Evolutionary conservation across 2,888 invertebrate genomes (phyloP).

Genomic region (Drosophila conformis): DNA sequence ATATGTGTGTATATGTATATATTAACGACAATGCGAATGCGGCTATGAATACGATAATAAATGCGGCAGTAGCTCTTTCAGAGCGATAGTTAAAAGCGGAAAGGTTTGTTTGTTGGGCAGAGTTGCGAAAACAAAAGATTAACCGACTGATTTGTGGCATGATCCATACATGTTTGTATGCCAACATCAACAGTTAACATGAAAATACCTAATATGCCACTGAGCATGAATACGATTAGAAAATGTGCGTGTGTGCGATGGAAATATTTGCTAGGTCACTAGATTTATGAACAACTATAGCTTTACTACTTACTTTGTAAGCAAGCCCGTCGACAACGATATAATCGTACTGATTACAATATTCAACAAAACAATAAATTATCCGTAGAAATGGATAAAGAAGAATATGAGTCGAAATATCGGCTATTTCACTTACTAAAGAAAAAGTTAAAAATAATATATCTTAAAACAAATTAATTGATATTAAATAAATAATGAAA

Average conservation of each 20-base stretch:
- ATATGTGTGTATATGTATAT: background rate
- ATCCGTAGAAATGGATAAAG: background rate
- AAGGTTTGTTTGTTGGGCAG: conserved; percentile 16
- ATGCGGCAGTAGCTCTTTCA: background rate
- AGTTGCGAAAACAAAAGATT: conserved; percentile 36
- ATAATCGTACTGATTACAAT: background rate
- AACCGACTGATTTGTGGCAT: conserved; percentile 9
- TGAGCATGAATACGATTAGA: background rate
- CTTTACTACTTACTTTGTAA: no score
- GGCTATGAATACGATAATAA: conserved; percentile 31
- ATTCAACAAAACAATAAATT: no score
- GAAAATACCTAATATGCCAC: conserved; percentile 1
- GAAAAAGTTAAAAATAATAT: background rate
- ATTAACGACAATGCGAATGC: conserved; percentile 17
- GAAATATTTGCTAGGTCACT: background rate
- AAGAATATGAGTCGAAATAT: background rate
- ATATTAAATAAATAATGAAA: background rate
- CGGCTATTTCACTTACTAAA: no score
- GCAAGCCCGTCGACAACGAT: background rate
- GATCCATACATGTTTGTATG: background rate
- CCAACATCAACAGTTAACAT: background rate
- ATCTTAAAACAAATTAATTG: background rate
- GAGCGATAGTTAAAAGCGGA: conserved; percentile 46
- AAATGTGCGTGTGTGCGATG: background rate
- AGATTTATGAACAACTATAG: background rate